These are phyloP conservation scores for Cheilosia impressa DNA, from an alignment of 2,888 invertebrate species.

Conservation along the genomic window DNA sequence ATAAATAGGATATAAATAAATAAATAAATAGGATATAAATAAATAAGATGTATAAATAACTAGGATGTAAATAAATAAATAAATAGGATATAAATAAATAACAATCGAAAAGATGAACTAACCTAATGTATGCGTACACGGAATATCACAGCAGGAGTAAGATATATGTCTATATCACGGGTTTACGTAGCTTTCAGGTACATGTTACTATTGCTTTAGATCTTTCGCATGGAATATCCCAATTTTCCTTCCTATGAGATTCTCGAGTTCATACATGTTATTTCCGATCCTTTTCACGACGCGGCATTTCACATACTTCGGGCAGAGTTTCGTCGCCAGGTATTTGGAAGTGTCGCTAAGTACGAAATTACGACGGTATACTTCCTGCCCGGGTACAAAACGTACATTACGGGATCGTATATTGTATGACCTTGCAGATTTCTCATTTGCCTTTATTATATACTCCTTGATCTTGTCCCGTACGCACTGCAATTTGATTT, in stretches of 20 bases:
- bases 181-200: no score
- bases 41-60: no score
- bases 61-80: no score
- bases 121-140: no score
- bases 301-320: constrained; percentile 10
- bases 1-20: no score
- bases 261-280: neutral
- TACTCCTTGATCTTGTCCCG: constrained; percentile 5
- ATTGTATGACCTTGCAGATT: constrained; percentile 10
- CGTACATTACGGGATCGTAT: neutral
- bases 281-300: neutral
- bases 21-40: no score
- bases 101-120: no score
- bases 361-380: neutral
- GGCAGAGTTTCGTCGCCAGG: neutral
- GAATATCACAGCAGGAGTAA: no score
- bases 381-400: neutral
- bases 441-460: constrained; percentile 35
- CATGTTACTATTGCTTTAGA: no score
- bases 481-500: neutral
- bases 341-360: constrained; percentile 5
- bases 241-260: neutral
- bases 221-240: neutral
- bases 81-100: no score
- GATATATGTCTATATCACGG: no score